phyloP scores from a whole-genome alignment of 2,113 vertebrate genomes.

The Tylochromis polylepis region DNA sequence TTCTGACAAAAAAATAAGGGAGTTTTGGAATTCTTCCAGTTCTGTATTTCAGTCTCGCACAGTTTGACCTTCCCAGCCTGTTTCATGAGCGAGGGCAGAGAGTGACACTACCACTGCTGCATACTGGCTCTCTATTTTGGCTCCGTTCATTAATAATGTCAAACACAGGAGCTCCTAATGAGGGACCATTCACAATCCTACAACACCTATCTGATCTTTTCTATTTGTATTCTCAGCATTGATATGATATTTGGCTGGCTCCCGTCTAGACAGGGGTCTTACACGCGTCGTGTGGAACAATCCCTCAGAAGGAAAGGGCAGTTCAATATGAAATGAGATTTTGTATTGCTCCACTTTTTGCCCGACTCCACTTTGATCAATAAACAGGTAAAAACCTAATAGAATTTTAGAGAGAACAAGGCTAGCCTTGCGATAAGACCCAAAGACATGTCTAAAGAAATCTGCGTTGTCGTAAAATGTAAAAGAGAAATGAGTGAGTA shows the following conservation, averaged over 20 bases:
- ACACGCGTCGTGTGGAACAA: conserved; percentile 27
- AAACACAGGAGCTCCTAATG: conserved; percentile 32
- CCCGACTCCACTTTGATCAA: conserved; percentile 65
- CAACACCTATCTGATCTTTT: conserved; percentile 46
- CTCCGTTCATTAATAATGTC: conserved; percentile 50
- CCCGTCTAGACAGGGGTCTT: conserved; percentile 57
- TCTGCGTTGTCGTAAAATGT: neutral
- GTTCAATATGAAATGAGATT: conserved; percentile 69
- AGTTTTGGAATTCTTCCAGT: conserved; percentile 15
- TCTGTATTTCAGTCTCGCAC: neutral
- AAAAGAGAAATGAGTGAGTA: neutral
- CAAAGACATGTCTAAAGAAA: neutral
- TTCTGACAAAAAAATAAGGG: neutral
- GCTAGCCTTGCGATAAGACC: conserved; percentile 24
- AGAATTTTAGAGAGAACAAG: conserved; percentile 48
- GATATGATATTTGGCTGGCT: conserved; percentile 65
- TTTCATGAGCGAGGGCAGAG: conserved; percentile 25
- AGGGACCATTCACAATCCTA: conserved; percentile 19
- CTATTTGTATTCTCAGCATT: conserved; percentile 65
- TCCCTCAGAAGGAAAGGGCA: conserved; percentile 69
- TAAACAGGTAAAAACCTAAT: conserved; percentile 68
- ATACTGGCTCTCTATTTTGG: conserved; percentile 23
- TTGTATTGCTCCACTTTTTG: conserved; percentile 52
- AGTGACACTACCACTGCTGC: conserved; percentile 14
- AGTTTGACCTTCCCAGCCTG: conserved; percentile 29